Base-by-base conservation (phyloP, 2,888 invertebrate genomes). In the Conus canariensis region DNA sequence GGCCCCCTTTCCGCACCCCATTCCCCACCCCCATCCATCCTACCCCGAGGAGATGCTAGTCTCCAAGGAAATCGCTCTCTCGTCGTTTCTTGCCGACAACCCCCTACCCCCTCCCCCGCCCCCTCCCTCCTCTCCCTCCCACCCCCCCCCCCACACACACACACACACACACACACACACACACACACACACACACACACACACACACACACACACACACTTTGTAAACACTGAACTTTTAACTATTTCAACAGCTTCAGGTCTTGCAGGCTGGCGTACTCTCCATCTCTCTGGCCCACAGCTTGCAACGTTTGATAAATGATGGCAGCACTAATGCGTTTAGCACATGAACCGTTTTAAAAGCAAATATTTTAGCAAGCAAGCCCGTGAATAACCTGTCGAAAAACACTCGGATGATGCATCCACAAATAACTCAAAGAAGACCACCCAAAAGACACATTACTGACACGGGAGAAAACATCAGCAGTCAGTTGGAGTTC, bases 61-160 rank as follows among this genome's bases (percentile, higher is more conserved):
- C 74, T 74, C n/a, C 74, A 74, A n/a, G 74, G 30, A 80, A 80
- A 80, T 80, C 45, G 30, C 45, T 74, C n/a, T 74, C 74, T n/a
- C 45, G 45, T 22, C 22, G 70, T 74, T n/a, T 74, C 14, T 70
- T 19, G 70, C 16, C 19, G 19, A 70, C 14, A 14, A 60, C 16
- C 60, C 16, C 16, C 60, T 64, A 1, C 16, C 16, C 16, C 16
- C 0, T 7, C 60, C 60, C 8, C 60, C 7, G 0, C 60, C 3
- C 45, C 45, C 45, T 45, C 45, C 4, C 45, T 4, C 4, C 45
- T 4, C 45, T 3, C 45, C 4, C 45, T 4, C 45, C 45, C 45
- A 1, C 45, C 45, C 45, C 45, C 45, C 45, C 45, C 45, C 45
- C 45, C 3, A 45, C 45, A 45, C 45, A 45, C 45, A 45, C 45